Base-by-base conservation (phyloP, 2,113 vertebrate species). In the Melanocharis versteri region DNA sequence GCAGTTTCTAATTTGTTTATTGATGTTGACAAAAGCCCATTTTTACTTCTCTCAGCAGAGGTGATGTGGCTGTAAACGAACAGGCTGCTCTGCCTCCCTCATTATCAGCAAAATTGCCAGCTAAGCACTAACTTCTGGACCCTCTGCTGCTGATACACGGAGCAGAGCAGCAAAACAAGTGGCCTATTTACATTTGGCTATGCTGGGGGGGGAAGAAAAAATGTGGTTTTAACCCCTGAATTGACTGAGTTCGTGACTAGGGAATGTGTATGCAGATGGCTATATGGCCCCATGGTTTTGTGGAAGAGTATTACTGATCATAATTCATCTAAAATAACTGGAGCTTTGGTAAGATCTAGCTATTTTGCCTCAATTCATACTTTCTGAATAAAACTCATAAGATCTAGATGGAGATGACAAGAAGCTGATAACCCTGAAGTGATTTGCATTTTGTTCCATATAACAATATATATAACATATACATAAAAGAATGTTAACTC, bases 1-100 rank as follows among this genome's bases (percentile, higher is more conserved):
- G 75, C 61, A 47, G 60, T 47, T 87, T 89, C 69, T 79, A 22
- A 72, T 90, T 60, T 91, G 69, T 90, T 93, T 94, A 78, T 40
- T 78, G 87, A 71, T 31, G 15, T 53, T 51, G 76, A 58, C 68
- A 71, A 62, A 94, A 73, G 54, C 80, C 28, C 42, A 9, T 75
- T 93, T 92, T 89, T 80, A 77, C 56, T 93, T 93, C 83, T 71
- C 79, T 93, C 87, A 96, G 96, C 91, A 91, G 83, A 75, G 69
- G 17, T 4, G 13, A 48, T 4, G 51, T 54, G 81, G 83, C 87
- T 83, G 75, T 72, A 72, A 86, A 65, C 0, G 15, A 90, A 50
- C 68, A 16, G 31, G 22, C 61, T 78, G 86, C 85, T 92, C 64
- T 87, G 82, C 81, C 60, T 94, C 58, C 47, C 56, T 68, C 58